Evolutionary conservation across 2,797 vertebrate genomes (phyloP).

Genomic region (Carcharodon carcharias): DNA sequence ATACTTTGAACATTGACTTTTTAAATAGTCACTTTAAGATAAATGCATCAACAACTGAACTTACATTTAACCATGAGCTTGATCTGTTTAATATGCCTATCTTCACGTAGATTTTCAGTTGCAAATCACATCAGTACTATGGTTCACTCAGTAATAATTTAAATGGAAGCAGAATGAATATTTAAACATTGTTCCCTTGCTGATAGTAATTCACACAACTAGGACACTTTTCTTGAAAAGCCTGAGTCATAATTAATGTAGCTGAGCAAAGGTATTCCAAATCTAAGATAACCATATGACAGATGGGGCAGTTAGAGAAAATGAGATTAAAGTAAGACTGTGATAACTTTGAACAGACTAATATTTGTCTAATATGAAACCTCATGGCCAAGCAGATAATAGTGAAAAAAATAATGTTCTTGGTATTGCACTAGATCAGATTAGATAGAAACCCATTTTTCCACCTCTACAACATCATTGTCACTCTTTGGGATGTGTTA

Average conservation of each 20-base stretch:
- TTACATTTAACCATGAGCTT: neutral
- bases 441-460: neutral
- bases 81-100: constrained; percentile 26
- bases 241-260: neutral
- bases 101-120: constrained; percentile 19
- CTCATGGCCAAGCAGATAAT: neutral
- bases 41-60: neutral
- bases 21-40: neutral
- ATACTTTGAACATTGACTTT: constrained; percentile 5
- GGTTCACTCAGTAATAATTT: constrained; percentile 30
- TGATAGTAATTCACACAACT: neutral
- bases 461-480: neutral
- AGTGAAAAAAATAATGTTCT: neutral
- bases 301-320: neutral
- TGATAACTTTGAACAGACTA: neutral
- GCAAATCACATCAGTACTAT: constrained; percentile 1
- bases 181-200: constrained; percentile 27
- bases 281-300: neutral
- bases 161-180: constrained; percentile 6
- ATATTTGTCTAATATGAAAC: neutral
- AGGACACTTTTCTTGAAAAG: constrained; percentile 2
- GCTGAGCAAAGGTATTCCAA: neutral
- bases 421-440: neutral
- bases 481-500: neutral
- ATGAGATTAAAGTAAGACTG: neutral